Evolutionary conservation across 2,888 invertebrate species (phyloP).

Genomic region (Vesta saturnalis): DNA sequence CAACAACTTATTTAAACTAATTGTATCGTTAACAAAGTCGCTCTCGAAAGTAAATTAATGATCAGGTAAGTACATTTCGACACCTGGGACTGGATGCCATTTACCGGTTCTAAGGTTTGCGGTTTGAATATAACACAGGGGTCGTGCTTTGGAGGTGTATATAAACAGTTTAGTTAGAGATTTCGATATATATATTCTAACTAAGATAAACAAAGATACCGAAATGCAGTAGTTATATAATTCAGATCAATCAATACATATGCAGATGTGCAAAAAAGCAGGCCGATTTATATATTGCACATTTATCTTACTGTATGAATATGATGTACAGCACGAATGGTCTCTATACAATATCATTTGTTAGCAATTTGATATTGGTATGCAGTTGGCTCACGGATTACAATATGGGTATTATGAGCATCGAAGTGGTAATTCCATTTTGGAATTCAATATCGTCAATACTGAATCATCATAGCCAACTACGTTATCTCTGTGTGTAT

Average conservation of each 20-base stretch:
- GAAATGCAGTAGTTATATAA: too few species aligned
- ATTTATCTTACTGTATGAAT: neutral
- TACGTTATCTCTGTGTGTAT: conserved; percentile 18
- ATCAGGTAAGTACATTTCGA: neutral
- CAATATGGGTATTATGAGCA: conserved; percentile 16
- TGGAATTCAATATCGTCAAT: conserved; percentile 22
- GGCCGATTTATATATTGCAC: neutral
- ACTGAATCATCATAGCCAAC: conserved; percentile 20
- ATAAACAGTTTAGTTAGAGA: conserved; percentile 35
- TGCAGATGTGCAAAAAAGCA: neutral
- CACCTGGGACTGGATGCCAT: conserved; percentile 28
- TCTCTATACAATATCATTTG: neutral
- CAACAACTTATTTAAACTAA: neutral
- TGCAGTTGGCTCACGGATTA: conserved; percentile 9
- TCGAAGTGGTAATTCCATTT: conserved; percentile 27
- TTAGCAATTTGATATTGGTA: conserved; percentile 14
- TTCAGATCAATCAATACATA: neutral
- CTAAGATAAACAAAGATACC: too few species aligned
- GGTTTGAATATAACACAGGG: conserved; percentile 39
- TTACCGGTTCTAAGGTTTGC: conserved; percentile 33
- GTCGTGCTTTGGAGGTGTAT: conserved; percentile 39
- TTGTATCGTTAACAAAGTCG: neutral
- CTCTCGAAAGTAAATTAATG: conserved; percentile 21
- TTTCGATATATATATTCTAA: too few species aligned
- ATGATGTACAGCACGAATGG: neutral